Evolutionary conservation across 2,888 invertebrate genomes (phyloP), one percentile per base, ranked within the genome.

Genomic region (Capitulum mitella): DNA sequence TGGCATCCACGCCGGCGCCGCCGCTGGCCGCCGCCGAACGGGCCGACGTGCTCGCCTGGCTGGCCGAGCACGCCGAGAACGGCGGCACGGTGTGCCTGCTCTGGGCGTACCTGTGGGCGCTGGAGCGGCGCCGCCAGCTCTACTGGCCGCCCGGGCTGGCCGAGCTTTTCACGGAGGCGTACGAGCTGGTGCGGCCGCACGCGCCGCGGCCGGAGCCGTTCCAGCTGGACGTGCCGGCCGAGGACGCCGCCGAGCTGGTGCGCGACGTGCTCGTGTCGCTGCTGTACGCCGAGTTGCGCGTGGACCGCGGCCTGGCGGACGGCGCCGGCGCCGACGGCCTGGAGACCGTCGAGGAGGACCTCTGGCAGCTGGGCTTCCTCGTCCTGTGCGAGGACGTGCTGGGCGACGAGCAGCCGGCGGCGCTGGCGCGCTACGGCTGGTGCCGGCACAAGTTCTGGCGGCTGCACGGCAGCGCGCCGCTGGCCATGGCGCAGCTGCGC

Each of bases 371-470:
- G 14, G 75, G 75, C 43, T 75, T 43, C 75, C 46, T 46, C 14
- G 43, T 75, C 10, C 29, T 40, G 43, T 14, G 32, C 29, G 70
- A n/a, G n/a, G 75, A 75, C 5, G 29, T 46, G 75, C 29, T 75
- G 75, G 75, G 46, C 1, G 40, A 43, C 19, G 46, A 75, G 14
- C 43, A 46, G 75, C 75, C 19, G 29, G 46, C 43, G 8, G n/a
- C 46, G 43, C 46, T 29, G 75, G 46, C 46, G 43, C 75, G 75
- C 29, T 75, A 16, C 75, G 43, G 75, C 46, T 75, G 75, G 75
- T 75, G 75, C 32, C 40, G 43, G 14, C 40, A 40, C 46, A 43
- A 75, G 43, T 14, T 46, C 14, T 46, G 43, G 43, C 29, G 43
- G 10, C 46, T 46, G n/a, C 16, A 16, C 26, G 75, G 46, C 3